Conservation (phyloP, 2,888 invertebrate species). For the Psylliodes chrysocephalus region DNA sequence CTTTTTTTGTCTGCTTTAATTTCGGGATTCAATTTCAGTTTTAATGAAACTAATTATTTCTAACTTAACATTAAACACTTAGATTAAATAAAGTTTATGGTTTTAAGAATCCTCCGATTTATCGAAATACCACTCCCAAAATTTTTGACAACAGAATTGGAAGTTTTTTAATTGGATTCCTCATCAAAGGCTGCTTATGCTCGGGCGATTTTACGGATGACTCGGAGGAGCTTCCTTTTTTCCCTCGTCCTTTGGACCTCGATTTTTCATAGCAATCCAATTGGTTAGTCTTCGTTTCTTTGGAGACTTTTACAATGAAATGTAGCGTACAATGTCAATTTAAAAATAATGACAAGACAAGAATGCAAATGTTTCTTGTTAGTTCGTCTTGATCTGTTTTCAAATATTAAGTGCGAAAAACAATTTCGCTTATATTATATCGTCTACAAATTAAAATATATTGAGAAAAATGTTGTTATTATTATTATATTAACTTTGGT, state of each 20-base stretch:
- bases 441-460: no score
- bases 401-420: no score
- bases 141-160: conserved; percentile 5
- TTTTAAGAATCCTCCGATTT: not conserved
- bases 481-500: no score
- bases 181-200: conserved; percentile 14
- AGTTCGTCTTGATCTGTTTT: no score
- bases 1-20: not conserved
- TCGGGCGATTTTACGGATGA: conserved; percentile 3
- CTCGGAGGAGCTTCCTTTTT: not conserved
- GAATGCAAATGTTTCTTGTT: conserved; percentile 14
- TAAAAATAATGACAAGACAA: conserved; percentile 19
- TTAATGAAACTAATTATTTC: not conserved
- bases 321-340: conserved; percentile 8
- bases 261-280: conserved; percentile 18
- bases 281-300: conserved; percentile 5
- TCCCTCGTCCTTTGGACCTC: not conserved
- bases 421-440: no score
- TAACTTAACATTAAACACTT: conserved; percentile 3
- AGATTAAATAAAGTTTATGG: conserved; percentile 8
- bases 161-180: conserved; percentile 16
- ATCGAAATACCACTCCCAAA: not conserved
- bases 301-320: conserved; percentile 5
- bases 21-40: conserved; percentile 2
- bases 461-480: no score